A percentile compares a stretch with the other conserved stretches of the same genome.
Conservation (phyloP, 2,113 vertebrate species). For the Steatornis caripensis region DNA sequence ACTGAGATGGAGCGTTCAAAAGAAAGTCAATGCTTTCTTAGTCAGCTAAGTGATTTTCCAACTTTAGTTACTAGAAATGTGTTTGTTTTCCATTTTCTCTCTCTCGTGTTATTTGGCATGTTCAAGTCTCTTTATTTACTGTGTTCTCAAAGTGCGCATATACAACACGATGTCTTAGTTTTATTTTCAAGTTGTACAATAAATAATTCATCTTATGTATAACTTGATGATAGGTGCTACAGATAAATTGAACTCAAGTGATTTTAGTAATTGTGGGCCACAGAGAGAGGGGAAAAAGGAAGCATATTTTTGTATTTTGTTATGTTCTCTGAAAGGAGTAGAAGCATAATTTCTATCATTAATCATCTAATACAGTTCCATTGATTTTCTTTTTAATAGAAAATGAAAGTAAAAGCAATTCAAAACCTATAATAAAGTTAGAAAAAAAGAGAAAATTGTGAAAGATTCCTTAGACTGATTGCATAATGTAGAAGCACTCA, state of each 20-base stretch:
- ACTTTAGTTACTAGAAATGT: not conserved
- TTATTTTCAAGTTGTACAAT: slow-evolving; percentile 35
- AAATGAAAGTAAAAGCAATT: slow-evolving; percentile 51
- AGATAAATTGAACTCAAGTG: slow-evolving; percentile 18
- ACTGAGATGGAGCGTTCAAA: not conserved
- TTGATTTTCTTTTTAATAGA: slow-evolving; percentile 55
- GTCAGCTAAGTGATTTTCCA: not conserved
- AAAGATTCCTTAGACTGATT: slow-evolving; percentile 14
- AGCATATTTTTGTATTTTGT: slow-evolving; percentile 6
- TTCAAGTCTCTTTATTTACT: not conserved
- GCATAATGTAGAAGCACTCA: not conserved
- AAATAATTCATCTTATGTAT: slow-evolving; percentile 30
- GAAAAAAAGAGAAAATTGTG: not conserved
- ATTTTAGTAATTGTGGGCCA: slow-evolving; percentile 16
- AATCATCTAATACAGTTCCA: slow-evolving; percentile 47
- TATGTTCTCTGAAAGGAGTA: not conserved
- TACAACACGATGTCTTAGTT: not conserved
- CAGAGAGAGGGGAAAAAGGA: not conserved
- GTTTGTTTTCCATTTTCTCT: slow-evolving; percentile 18
- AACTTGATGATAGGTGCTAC: not conserved
- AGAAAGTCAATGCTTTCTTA: not conserved
- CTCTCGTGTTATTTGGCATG: not conserved
- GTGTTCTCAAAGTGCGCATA: not conserved
- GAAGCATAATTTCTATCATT: slow-evolving; percentile 43
- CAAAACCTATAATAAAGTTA: slow-evolving; percentile 25